phyloP scores from a whole-genome alignment of 2,113 vertebrate species.

The Alligator sinensis region DNA sequence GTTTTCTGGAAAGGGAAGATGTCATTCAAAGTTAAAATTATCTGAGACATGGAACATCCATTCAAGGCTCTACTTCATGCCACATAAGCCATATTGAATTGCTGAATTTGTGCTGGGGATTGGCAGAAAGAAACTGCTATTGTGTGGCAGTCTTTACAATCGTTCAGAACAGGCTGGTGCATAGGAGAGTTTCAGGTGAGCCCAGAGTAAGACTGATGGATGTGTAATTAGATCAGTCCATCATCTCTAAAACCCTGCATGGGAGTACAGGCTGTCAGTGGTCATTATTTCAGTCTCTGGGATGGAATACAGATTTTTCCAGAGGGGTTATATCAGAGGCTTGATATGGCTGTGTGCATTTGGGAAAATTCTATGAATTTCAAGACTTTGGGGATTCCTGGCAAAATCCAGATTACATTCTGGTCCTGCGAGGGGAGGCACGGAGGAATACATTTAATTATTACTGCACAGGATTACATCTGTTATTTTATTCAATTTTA shows the following conservation, averaged over 20 bases:
- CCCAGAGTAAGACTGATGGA: background rate
- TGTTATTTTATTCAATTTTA: background rate
- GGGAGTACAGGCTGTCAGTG: background rate
- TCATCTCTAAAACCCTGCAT: background rate
- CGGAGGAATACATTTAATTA: background rate
- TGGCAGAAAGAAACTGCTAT: background rate
- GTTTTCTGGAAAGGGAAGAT: background rate
- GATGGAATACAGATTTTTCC: background rate
- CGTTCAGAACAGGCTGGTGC: background rate
- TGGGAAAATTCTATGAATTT: background rate
- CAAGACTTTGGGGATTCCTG: background rate
- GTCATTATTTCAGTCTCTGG: background rate
- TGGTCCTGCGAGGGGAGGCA: background rate
- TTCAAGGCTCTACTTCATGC: background rate
- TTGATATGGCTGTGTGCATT: background rate
- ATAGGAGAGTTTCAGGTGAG: background rate
- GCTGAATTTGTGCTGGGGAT: background rate
- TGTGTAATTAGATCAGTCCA: background rate
- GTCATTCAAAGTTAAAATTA: background rate
- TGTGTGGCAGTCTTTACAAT: background rate
- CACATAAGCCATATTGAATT: rapidly evolving
- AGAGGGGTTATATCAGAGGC: background rate
- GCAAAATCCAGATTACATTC: background rate
- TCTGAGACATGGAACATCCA: background rate
- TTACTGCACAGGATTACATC: background rate